Evolutionary conservation across 2,113 vertebrate species (phyloP), one percentile per base, ranked within the genome.

Genomic region (Apus apus): DNA sequence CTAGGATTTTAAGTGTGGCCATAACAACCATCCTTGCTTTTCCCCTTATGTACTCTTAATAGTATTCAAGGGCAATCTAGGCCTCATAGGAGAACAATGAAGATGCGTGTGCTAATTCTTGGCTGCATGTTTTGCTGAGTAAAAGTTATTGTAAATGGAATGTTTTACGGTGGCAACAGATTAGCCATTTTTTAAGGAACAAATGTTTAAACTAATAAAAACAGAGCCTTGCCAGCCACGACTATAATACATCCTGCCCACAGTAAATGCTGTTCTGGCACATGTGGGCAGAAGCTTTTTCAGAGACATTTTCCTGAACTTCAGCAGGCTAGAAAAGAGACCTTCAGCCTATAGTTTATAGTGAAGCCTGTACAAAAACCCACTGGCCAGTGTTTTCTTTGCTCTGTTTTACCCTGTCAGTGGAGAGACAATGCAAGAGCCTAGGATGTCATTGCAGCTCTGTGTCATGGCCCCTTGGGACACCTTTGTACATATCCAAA

Each of bases 361-460:
- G 36, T 27, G 27, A 50, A 70, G 61, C 12, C 54, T 45, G 25
- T 40, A 45, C 9, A 30, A 67, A 90, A 36, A 1, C 3, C 29
- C 50, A 38, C 26, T 14, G 21, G 8, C 29, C 16, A 38, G 17
- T 68, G 65, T 60, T 65, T 18, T 30, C 62, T 27, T 89, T 68
- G 45, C 6, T 57, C 27, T 82, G 30, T 48, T 90, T 85, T 32
- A 77, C 14, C 17, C 22, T 4, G 13, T 6, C 29, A n/a, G 34
- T 40, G n/a, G 26, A 0, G 1, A 87, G 27, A 32, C 7, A 77
- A 25, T 26, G 18, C 25, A 46, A 1, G 4, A 88, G 8, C n/a
- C 50, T 0, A 0, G 12, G n/a, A 40, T 40, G 36, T 30, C 60
- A 66, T 13, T 2, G 1, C 73, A 79, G 56, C 5, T 51, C 51